These are phyloP conservation scores for Trachelus iudaicus DNA, from an alignment of 2,888 invertebrate species.

Conservation along the genomic window DNA sequence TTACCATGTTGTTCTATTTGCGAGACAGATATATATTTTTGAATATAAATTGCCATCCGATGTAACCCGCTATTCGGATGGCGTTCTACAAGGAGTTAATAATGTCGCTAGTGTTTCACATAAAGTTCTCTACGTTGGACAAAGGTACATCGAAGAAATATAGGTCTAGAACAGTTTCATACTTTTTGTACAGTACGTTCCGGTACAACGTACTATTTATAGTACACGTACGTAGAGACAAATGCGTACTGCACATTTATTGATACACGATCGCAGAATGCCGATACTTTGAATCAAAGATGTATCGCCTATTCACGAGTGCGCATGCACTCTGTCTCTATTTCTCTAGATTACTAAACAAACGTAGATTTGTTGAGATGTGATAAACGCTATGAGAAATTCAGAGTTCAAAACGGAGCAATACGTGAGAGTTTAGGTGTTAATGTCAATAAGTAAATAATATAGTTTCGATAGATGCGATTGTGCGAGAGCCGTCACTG, in stretches of 20 bases:
- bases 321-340: background rate
- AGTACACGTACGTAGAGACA: background rate
- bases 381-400: background rate
- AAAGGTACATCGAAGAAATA: background rate
- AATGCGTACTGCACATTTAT: background rate
- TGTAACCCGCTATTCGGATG: background rate
- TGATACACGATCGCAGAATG: background rate
- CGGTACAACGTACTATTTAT: background rate
- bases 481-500: constrained; percentile 3
- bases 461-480: background rate
- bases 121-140: background rate
- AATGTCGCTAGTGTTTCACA: background rate
- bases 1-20: background rate
- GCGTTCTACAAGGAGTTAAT: background rate
- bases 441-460: background rate
- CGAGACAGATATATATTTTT: constrained; percentile 1
- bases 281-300: no score
- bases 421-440: background rate
- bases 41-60: background rate
- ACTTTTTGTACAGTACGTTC: background rate
- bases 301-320: no score
- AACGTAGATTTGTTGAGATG: background rate
- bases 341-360: background rate
- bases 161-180: background rate
- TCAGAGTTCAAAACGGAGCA: background rate